Conservation (phyloP, 2,888 invertebrate genomes). For the Aphodius sticticus region DNA sequence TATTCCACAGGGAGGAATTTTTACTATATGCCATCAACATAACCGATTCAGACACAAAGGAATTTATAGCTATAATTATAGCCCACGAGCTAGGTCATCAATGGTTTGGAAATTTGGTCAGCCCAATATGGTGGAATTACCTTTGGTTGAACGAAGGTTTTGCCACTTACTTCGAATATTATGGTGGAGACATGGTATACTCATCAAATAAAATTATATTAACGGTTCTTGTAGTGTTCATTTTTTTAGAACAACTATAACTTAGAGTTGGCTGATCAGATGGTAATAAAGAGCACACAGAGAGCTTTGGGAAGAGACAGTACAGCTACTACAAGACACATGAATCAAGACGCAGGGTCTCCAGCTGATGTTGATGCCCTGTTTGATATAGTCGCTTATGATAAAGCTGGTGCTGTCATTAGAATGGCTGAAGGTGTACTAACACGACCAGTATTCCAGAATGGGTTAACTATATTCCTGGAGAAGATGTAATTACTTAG, state of each 20-base stretch:
- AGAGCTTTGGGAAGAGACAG: conserved; percentile 57
- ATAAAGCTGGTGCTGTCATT: conserved; percentile 68
- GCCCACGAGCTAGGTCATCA: conserved; percentile 76
- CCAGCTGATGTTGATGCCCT: conserved; percentile 24
- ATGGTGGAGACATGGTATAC: conserved; percentile 55
- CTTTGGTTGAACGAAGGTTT: conserved; percentile 76
- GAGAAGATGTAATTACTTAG: conserved; percentile 13
- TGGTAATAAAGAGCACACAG: conserved; percentile 47
- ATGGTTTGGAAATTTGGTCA: conserved; percentile 75
- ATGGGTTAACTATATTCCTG: conserved; percentile 30
- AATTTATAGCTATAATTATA: conserved; percentile 59
- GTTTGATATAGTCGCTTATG: conserved; percentile 30
- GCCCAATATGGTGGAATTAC: conserved; percentile 70
- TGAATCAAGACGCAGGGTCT: conserved; percentile 60
- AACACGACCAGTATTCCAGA: conserved; percentile 33
- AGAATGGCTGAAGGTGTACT: conserved; percentile 39
- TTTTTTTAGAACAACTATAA: conserved; percentile 53
- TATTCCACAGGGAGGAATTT: conserved; percentile 26
- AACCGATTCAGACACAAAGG: background rate
- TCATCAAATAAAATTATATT: conserved; percentile 32
- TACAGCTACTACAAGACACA: conserved; percentile 61
- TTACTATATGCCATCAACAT: conserved; percentile 19
- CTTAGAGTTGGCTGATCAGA: conserved; percentile 46
- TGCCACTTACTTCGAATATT: conserved; percentile 66
- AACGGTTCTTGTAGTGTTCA: background rate